These are phyloP conservation scores for Motacilla alba DNA, from an alignment of 2,113 vertebrate genomes.

Conservation along the genomic window DNA sequence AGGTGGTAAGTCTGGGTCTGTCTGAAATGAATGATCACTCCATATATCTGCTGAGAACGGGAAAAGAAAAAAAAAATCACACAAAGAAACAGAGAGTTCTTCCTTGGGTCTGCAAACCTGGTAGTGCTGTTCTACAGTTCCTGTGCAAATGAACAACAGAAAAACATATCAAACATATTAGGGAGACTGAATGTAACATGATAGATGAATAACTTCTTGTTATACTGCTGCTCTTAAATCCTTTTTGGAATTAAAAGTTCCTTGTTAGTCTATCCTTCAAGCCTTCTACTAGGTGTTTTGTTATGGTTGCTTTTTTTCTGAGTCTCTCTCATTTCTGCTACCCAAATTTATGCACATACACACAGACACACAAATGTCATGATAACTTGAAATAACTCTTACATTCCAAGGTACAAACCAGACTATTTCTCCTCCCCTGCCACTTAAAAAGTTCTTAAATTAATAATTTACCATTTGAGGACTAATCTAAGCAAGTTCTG, in stretches of 20 bases:
- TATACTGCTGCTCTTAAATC: not conserved
- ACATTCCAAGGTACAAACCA: not conserved
- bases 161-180: not conserved
- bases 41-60: constrained; percentile 82
- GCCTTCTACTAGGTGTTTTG: not conserved
- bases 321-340: not conserved
- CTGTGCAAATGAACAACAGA: not conserved
- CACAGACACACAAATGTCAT: not conserved
- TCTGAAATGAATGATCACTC: constrained; percentile 90
- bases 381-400: not conserved
- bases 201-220: not conserved
- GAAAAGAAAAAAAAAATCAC: not conserved
- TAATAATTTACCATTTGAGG: not conserved
- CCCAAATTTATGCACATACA: not conserved
- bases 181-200: not conserved
- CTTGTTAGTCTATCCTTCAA: not conserved
- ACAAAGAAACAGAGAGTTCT: not conserved
- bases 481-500: not conserved
- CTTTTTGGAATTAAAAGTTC: not conserved
- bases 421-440: not conserved
- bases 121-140: not conserved
- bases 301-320: not conserved
- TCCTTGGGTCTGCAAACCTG: not conserved
- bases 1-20: constrained; percentile 90
- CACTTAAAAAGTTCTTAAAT: not conserved